phyloP scores from a whole-genome alignment of 2,113 vertebrate genomes.

The Octodon degus region DNA sequence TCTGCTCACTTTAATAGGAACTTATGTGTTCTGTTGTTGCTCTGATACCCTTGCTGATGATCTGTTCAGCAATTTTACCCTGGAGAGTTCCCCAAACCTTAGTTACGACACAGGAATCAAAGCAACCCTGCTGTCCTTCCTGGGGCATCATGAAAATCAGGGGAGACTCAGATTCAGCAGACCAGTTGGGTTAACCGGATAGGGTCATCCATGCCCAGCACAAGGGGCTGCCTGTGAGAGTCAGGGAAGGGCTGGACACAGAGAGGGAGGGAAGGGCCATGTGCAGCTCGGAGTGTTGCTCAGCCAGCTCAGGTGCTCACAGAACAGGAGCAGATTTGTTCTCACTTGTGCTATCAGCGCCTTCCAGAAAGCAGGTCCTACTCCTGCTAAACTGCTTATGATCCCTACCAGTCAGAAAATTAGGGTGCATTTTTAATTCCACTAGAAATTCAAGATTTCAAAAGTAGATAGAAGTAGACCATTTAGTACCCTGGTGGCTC shows the following conservation, averaged over 20 bases:
- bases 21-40: neutral
- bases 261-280: too few relatives aligned
- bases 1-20: too few relatives aligned
- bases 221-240: neutral
- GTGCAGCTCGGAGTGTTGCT: too few relatives aligned
- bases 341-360: accelerated
- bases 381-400: neutral
- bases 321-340: too few relatives aligned
- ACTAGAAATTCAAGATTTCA: neutral
- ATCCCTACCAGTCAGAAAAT: neutral
- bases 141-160: neutral
- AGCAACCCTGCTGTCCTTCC: neutral
- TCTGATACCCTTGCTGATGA: neutral
- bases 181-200: neutral
- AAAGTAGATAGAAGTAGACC: neutral
- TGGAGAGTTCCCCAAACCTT: neutral
- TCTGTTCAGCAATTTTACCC: neutral
- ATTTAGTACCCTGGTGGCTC: neutral
- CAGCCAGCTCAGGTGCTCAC: too few relatives aligned
- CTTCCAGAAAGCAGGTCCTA: too few relatives aligned
- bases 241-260: too few relatives aligned
- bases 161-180: neutral
- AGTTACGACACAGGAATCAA: neutral
- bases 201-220: too few relatives aligned
- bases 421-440: neutral